Evolutionary conservation across 2,113 vertebrate genomes (phyloP), one percentile per base, ranked within the genome.

Genomic region (Neogobius melanostomus): DNA sequence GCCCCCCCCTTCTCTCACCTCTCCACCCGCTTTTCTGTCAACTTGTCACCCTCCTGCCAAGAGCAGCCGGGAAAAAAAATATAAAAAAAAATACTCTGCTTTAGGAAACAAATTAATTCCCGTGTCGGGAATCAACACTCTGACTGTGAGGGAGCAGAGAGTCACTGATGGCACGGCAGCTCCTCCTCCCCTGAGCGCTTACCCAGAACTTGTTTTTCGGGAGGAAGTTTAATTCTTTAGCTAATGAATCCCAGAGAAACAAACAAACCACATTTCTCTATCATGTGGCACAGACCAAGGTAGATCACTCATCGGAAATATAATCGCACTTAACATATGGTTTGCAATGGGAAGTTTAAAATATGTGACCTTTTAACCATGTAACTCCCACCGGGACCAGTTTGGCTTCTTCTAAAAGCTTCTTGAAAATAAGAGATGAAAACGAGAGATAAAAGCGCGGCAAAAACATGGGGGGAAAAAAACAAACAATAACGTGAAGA

Each of bases 31-130:
- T 80, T 69, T 74, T 77, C 79, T 82, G 83, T 86, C 86, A 86
- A 76, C 76, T 72, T 77, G 73, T 86, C 82, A 77, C 76, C 82
- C 81, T 73, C 80, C 79, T 81, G 82, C 79, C 74, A 76, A 48
- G 75, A 79, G 75, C 66, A 71, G 66, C 53, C 45, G 78, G 71
- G 80, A 64, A 68, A 73, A 87, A 88, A 63, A 86, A 81, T 77
- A 69, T 76, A 68, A 73, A 87, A 88, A 63, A 86, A 81, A 79
- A 69, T 76, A 72, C 82, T 85, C 56, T 14, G 83, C 80, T 87
- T 87, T 77, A 83, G 84, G 86, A 89, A 88, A 90, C 82, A 88
- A 90, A 91, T 91, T 79, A 91, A 88, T 91, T 89, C 86, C 79
- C 42, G 52, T 88, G 82, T 86, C 69, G 71, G 81, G 79, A 82